Evolutionary conservation across 1,140 invertebrate species (phyloP).

Genomic region (Listronotus oregonensis): DNA sequence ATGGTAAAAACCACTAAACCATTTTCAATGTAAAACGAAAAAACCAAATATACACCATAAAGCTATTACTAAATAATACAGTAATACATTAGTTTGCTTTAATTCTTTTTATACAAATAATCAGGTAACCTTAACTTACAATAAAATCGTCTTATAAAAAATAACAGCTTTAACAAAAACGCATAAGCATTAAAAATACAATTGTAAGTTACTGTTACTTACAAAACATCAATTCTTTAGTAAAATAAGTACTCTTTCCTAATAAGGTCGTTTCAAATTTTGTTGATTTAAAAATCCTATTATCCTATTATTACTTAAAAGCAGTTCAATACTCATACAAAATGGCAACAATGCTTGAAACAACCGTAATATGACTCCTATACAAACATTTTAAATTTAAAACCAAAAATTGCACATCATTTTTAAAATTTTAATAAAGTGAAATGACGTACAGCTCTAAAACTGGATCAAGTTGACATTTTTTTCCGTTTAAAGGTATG

Average conservation of each 20-base stretch:
- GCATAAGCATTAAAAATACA: slow-evolving; percentile 43
- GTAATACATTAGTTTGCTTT: slow-evolving; percentile 35
- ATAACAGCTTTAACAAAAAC: slow-evolving; percentile 49
- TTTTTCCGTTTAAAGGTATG: too few species aligned
- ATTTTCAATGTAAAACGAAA: slow-evolving; percentile 18
- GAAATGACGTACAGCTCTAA: too few species aligned
- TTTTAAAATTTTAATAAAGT: background rate
- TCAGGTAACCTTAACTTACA: slow-evolving; percentile 48
- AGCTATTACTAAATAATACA: slow-evolving; percentile 44
- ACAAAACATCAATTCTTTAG: slow-evolving; percentile 28
- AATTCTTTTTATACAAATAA: slow-evolving; percentile 49
- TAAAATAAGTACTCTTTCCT: slow-evolving; percentile 43
- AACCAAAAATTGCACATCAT: slow-evolving; percentile 32
- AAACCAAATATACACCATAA: slow-evolving; percentile 25
- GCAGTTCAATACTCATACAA: slow-evolving; percentile 28
- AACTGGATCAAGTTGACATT: too few species aligned
- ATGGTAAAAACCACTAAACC: slow-evolving; percentile 49
- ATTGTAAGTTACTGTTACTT: slow-evolving; percentile 42
- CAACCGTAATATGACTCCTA: slow-evolving; percentile 23
- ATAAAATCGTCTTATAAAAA: slow-evolving; percentile 49
- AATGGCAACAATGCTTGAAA: slow-evolving; percentile 14
- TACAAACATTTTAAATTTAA: slow-evolving; percentile 26
- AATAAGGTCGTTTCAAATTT: slow-evolving; percentile 3
- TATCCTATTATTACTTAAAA: slow-evolving; percentile 29
- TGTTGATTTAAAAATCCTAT: slow-evolving; percentile 14